Base-by-base conservation (phyloP, 2,113 vertebrate species). In the Xyliphius kryptos region DNA sequence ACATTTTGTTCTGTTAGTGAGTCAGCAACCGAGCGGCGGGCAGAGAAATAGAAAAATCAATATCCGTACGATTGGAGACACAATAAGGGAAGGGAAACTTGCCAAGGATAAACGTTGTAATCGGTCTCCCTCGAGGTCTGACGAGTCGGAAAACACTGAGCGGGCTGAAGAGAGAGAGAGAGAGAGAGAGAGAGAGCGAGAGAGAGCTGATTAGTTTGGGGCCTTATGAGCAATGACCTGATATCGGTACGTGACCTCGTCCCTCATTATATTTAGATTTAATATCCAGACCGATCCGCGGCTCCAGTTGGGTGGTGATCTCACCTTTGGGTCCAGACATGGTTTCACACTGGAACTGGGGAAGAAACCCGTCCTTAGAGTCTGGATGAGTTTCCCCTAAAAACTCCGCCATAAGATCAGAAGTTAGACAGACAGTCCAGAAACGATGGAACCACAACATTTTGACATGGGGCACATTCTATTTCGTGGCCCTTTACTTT, bases 271-370 rank as follows among this genome's bases (percentile, higher is more conserved):
- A n/a, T n/a, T n/a, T n/a, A n/a, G n/a, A n/a, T n/a, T n/a, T n/a
- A n/a, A n/a, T n/a, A n/a, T n/a, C n/a, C n/a, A n/a, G n/a, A n/a
- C n/a, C n/a, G 20, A 12, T 11, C 21, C 12, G 22, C 9, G 22
- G 15, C 6, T 56, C 37, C 22, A 5, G n/a, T 57, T n/a, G n/a
- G n/a, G n/a, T n/a, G n/a, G n/a, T 11, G 19, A 12, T 22, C 12
- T 49, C 70, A 95, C 94, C 88, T 92, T 89, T 2, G 90, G 91
- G 9, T 95, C 94, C 60, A 97, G 87, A 75, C 88, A 97, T 19
- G 96, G 94, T 69, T 97, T 97, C 36, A 98, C 96, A 0, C 89
- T 92, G 0, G 89, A 87, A 75, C 92, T 97, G 64, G 94, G 94
- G 21, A 98, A 98, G 74, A 88, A 97, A 11, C 96, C 96, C 0